Base-by-base conservation (phyloP, 2,888 invertebrate species). In the Platycheirus albimanus region DNA sequence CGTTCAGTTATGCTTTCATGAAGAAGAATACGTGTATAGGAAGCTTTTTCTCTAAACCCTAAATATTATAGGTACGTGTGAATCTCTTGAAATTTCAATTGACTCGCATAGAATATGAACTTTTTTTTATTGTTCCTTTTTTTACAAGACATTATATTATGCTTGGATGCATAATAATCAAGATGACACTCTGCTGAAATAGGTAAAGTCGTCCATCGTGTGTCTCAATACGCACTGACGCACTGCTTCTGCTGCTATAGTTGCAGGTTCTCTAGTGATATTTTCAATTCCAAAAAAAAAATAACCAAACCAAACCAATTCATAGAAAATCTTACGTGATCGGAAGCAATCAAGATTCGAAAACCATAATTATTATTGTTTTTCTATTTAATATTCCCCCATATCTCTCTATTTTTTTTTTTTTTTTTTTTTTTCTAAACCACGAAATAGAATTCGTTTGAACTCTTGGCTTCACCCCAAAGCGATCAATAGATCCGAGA, bases 321-420 rank as follows among this genome's bases (percentile, higher is more conserved):
- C 67, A 67, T 81, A 67, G 52, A 56, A 72, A 72, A 67, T 69
- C 71, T 84, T 69, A 74, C 85, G 85, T 85, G 85, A 85, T 85
- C 85, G 85, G 85, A 85, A 85, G 80, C 80, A 85, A 85, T 85
- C 84, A 84, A 80, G 71, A 67, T 66, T 69, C 33, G 47, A 72
- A 81, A 56, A 49, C 61, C 24, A 76, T 69, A 77, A 77, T 77
- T 77, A 72, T 66, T 76, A 61, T 61, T 45, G 61, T 61, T 30
- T 72, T 30, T 43, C 41, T 36, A 47, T 47, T 67, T 52, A 30
- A 63, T 38, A 20, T 30, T 49, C 72, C 43, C 41, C 41, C 28
- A 7, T 54, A 41, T 41, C 47, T 47, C 20, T 3, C 11, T 5
- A 7, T 19, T 11, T 36, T 17, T 17, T 10, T 10, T n/a, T n/a